A percentile compares a stretch with the other conserved stretches of the same genome.
These are phyloP conservation scores for Oreotrochilus melanogaster DNA, from an alignment of 2,113 vertebrate genomes.

Conservation along the genomic window DNA sequence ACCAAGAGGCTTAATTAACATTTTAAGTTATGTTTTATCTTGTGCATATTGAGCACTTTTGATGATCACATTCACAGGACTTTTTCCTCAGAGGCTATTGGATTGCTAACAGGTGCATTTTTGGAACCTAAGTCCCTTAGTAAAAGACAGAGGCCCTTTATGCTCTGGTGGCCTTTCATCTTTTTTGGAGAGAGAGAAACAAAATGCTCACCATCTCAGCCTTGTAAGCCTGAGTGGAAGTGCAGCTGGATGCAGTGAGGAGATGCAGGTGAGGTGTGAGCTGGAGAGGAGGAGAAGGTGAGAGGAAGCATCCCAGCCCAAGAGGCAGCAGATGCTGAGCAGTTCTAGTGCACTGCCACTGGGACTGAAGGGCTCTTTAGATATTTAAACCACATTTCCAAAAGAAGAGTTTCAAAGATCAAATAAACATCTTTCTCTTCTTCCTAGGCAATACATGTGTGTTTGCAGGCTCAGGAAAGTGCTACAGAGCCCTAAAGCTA, in stretches of 20 bases:
- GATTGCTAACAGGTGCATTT: background rate
- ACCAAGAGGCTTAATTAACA: conserved; percentile 1
- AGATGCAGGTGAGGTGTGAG: background rate
- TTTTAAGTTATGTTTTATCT: conserved; percentile 14
- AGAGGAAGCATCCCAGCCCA: background rate
- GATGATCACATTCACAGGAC: background rate
- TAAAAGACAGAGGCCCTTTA: background rate
- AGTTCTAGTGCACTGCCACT: background rate
- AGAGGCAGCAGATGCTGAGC: background rate
- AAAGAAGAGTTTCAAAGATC: background rate
- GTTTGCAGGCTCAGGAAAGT: background rate
- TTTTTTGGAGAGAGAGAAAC: background rate
- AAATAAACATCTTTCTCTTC: background rate
- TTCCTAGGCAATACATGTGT: background rate
- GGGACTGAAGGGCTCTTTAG: background rate
- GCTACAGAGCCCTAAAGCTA: background rate
- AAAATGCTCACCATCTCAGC: background rate
- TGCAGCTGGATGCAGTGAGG: background rate
- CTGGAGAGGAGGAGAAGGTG: background rate
- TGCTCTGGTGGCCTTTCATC: background rate
- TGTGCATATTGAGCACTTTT: background rate
- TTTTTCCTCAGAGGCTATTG: background rate
- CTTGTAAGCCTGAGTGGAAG: background rate
- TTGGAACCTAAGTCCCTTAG: background rate
- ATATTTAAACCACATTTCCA: background rate